Evolutionary conservation across 2,888 invertebrate genomes (phyloP).

Genomic region (Pachliopta kotzebuea): DNA sequence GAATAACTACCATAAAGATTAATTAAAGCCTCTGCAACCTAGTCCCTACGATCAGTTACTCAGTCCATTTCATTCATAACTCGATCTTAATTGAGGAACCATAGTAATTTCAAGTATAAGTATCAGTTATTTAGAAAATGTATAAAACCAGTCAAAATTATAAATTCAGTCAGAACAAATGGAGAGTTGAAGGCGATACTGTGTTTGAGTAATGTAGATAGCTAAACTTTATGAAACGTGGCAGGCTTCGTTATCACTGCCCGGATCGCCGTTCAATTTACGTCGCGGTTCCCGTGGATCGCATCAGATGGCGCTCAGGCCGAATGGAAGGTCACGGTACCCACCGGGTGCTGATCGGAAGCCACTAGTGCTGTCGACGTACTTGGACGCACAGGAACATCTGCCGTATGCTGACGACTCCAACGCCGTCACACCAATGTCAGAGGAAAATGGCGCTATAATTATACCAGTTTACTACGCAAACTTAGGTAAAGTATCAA

Average conservation of each 20-base stretch:
- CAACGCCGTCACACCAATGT: constrained; percentile 98
- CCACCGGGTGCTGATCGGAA: constrained; percentile 94
- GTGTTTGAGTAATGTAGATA: constrained; percentile 12
- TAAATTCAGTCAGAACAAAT: constrained; percentile 8
- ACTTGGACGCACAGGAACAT: constrained; percentile 96
- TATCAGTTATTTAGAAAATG: constrained; percentile 6
- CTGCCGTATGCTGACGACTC: constrained; percentile 98
- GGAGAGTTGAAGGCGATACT: constrained; percentile 7
- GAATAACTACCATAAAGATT: constrained; percentile 44
- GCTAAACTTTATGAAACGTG: constrained; percentile 43
- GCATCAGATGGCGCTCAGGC: constrained; percentile 93
- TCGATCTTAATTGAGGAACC: constrained; percentile 76
- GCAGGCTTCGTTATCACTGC: constrained; percentile 97
- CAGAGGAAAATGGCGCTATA: constrained; percentile 97
- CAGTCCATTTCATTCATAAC: constrained; percentile 42
- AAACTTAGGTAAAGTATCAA: constrained; percentile 82
- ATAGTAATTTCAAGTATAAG: constrained; percentile 32
- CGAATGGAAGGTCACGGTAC: constrained; percentile 89
- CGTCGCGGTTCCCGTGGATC: constrained; percentile 94
- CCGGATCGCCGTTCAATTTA: constrained; percentile 97
- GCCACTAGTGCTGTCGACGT: constrained; percentile 95
- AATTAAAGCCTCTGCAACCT: constrained; percentile 71
- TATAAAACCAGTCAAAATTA: background rate
- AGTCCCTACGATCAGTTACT: constrained; percentile 42
- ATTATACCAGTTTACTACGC: constrained; percentile 95